Base-by-base conservation (phyloP, 1,140 invertebrate genomes). In the Drosophila malerkotliana region DNA sequence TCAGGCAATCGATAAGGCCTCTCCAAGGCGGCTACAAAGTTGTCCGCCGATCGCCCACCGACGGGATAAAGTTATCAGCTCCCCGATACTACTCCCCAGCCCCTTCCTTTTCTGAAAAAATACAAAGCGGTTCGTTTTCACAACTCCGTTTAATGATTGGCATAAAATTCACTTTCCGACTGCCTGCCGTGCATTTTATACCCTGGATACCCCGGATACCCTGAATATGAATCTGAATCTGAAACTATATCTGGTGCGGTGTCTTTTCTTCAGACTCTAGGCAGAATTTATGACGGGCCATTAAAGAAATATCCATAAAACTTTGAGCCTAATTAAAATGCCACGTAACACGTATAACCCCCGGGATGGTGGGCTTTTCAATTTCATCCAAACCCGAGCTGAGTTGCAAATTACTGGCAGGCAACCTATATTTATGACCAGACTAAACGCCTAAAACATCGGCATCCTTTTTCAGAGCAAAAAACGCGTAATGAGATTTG, bases 161-260 rank as follows among this genome's bases (percentile, higher is more conserved):
- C 77, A 85, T 87, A 75, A 82, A 85, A 85, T 82, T 87, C 82
- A 87, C 82, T 87, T 87, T 87, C 74, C 75, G 73, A 67, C 72
- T 78, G 72, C 81, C 81, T 53, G 82, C 59, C 78, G 82, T 41
- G 81, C 60, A 6, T 80, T 84, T 84, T 74, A 85, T 85, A 60
- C 49, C 49, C 49, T n/a, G 41, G 32, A 49, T 64, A 21, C 21
- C 26, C 32, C 34, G 34, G 10, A 37, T 37, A 37, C 3, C 10
- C 34, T 37, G 48, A 34, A 14, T 9, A 15, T 28, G 15, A 30
- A 26, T 49, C 57, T 9, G 12, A 52, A 72, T 45, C 12, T 41
- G n/a, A 15, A 53, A 10, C 51, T 12, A 30, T 12, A 12, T 34
- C 51, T 12, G 28, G 18, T 30, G 4, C 21, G 21, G 9, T 5